These are phyloP conservation scores for Poecile atricapillus DNA, from an alignment of 2,113 vertebrate genomes.

Conservation along the genomic window DNA sequence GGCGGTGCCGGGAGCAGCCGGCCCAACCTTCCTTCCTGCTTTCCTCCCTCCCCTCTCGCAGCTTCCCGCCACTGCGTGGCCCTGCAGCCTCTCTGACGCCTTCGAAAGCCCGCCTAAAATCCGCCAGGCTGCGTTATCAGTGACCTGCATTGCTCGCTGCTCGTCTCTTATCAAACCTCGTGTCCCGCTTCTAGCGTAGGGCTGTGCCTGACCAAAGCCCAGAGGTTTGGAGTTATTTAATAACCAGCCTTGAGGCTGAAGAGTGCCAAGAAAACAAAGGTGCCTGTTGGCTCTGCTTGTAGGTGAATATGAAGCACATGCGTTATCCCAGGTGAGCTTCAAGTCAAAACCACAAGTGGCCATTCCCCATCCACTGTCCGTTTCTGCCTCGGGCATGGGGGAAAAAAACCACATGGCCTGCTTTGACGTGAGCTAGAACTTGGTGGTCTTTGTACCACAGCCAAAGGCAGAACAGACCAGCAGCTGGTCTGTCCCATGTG, in stretches of 20 bases:
- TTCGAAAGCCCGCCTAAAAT: neutral
- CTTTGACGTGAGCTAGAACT: neutral
- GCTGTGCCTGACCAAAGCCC: neutral
- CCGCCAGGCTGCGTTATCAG: fast-evolving
- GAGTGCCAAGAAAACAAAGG: neutral
- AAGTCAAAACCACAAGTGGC: neutral
- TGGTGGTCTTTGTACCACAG: fast-evolving
- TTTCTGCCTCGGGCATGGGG: neutral
- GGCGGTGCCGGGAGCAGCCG: neutral
- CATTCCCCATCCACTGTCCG: neutral
- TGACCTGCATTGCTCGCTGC: fast-evolving
- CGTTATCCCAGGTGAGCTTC: neutral
- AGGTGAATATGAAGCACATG: fast-evolving
- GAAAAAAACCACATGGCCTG: neutral
- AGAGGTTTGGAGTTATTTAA: neutral
- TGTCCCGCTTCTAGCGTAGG: neutral
- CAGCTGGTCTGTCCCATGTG: neutral
- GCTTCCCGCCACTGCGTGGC: neutral
- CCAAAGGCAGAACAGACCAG: neutral
- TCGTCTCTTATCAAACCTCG: fast-evolving
- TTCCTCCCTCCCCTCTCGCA: fast-evolving
- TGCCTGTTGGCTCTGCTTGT: neutral
- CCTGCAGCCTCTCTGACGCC: too few relatives aligned
- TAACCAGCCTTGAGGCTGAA: neutral
- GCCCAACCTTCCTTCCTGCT: fast-evolving